Evolutionary conservation across 2,113 vertebrate genomes (phyloP).

Genomic region (Hippocampus mohnikei): DNA sequence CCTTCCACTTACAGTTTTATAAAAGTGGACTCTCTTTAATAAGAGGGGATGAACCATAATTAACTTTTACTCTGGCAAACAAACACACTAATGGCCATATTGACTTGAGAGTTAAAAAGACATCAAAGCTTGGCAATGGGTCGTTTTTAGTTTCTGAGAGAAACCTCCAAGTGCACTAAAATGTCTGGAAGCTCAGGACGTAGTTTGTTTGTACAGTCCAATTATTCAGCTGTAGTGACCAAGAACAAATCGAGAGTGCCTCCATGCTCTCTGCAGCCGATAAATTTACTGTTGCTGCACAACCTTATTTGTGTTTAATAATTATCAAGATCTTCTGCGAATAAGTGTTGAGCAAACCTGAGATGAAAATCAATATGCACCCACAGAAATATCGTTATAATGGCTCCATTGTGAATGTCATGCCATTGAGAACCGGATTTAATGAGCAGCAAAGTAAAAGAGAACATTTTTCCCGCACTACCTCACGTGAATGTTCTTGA

Average conservation of each 20-base stretch:
- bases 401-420: slow-evolving; percentile 7
- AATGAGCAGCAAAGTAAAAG: slow-evolving; percentile 48
- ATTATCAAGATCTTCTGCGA: slow-evolving; percentile 5
- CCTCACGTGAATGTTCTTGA: slow-evolving; percentile 50
- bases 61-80: background rate
- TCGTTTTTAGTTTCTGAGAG: background rate
- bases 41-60: slow-evolving; percentile 6
- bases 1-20: slow-evolving; percentile 12
- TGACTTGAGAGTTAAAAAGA: slow-evolving; percentile 2
- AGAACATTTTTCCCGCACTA: slow-evolving; percentile 34
- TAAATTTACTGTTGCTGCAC: slow-evolving; percentile 10
- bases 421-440: slow-evolving; percentile 18
- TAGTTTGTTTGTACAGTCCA: slow-evolving; percentile 19
- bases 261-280: slow-evolving; percentile 6
- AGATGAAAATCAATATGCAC: slow-evolving; percentile 12
- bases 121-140: slow-evolving; percentile 12
- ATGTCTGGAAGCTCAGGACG: slow-evolving; percentile 15
- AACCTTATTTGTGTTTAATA: background rate
- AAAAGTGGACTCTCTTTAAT: slow-evolving; percentile 17
- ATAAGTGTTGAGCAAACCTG: background rate
- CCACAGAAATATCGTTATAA: slow-evolving; percentile 17
- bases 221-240: slow-evolving; percentile 15
- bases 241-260: slow-evolving; percentile 9
- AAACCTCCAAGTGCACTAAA: slow-evolving; percentile 6
- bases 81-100: slow-evolving; percentile 10